These are phyloP conservation scores for Dasypus novemcinctus DNA, from an alignment of 2,113 vertebrate species.

Conservation along the genomic window DNA sequence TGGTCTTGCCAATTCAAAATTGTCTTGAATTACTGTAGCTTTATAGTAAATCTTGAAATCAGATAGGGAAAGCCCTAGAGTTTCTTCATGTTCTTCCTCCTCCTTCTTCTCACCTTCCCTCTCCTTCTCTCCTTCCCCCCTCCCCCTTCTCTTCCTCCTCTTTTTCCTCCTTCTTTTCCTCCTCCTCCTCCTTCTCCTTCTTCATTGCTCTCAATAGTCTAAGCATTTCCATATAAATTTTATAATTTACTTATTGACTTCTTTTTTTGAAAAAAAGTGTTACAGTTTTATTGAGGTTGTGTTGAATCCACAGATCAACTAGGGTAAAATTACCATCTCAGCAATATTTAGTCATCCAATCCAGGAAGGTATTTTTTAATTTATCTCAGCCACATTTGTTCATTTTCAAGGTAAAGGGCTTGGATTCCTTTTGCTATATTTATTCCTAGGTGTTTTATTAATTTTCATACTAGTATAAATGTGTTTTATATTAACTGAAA, in stretches of 20 bases:
- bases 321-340: too few species aligned
- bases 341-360: not conserved
- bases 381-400: not conserved
- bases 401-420: not conserved
- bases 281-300: not conserved
- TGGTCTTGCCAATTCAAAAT: not conserved
- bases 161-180: too few species aligned
- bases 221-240: not conserved
- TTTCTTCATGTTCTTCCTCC: too few species aligned
- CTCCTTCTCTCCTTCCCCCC: not conserved
- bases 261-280: not conserved
- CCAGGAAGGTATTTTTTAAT: not conserved
- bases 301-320: too few species aligned
- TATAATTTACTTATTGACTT: not conserved
- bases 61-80: too few species aligned
- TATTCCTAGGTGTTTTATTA: not conserved
- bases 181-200: not conserved
- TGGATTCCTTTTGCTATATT: not conserved
- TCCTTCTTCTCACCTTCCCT: not conserved
- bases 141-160: too few species aligned
- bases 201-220: not conserved
- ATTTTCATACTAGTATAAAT: not conserved
- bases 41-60: too few species aligned
- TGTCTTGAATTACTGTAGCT: too few species aligned
- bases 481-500: not conserved